A percentile compares a stretch with the other conserved stretches of the same genome.
These are phyloP conservation scores for Parazoanthus atlanticus DNA, from an alignment of 92 coral and sea anemone species.

Conservation along the genomic window DNA sequence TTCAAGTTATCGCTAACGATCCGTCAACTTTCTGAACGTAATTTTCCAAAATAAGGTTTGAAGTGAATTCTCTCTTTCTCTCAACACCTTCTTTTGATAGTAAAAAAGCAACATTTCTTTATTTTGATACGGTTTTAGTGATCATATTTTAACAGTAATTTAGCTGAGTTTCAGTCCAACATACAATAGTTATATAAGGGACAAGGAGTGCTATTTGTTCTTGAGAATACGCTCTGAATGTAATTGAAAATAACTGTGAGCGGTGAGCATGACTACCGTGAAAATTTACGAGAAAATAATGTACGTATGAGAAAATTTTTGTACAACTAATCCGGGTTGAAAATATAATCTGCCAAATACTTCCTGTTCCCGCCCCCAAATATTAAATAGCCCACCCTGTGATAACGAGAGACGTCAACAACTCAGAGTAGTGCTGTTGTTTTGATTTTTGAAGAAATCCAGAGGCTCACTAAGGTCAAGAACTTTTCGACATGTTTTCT, in stretches of 20 bases:
- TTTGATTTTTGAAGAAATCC: conserved; percentile 31
- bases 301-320: background rate
- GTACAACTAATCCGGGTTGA: background rate
- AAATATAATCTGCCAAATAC: conserved; percentile 15
- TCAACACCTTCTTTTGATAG: no score
- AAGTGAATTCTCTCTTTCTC: no score
- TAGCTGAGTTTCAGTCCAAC: no score
- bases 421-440: background rate
- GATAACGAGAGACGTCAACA: conserved; percentile 21
- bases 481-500: background rate
- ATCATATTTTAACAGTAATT: background rate
- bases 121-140: background rate
- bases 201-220: background rate
- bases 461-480: background rate
- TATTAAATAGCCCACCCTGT: conserved; percentile 7
- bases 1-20: background rate
- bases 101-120: background rate
- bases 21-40: background rate
- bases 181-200: background rate
- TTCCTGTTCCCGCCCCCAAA: background rate
- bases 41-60: no score
- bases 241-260: background rate
- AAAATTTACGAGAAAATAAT: no score
- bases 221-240: background rate
- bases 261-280: background rate